phyloP scores from a whole-genome alignment of 2,113 vertebrate genomes.

The Aepyceros melampus region DNA sequence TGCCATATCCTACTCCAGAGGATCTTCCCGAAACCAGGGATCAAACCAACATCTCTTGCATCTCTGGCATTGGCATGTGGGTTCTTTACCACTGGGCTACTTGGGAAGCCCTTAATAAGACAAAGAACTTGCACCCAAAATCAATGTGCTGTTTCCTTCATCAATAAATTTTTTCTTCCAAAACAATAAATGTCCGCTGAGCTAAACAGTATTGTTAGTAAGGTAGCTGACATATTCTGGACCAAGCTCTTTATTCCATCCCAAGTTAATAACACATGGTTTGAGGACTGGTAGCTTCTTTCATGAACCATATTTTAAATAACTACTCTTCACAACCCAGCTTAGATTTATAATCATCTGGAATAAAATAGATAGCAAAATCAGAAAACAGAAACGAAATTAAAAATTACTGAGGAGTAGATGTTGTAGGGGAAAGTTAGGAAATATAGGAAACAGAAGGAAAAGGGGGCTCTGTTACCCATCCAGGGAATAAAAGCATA shows the following conservation, averaged over 20 bases:
- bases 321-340: background rate
- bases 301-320: background rate
- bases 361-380: background rate
- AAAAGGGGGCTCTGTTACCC: background rate
- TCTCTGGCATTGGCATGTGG: rapidly evolving
- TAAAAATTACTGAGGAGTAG: background rate
- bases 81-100: background rate
- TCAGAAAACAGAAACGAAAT: background rate
- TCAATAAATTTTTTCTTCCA: background rate
- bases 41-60: background rate
- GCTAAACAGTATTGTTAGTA: background rate
- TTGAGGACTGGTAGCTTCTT: background rate
- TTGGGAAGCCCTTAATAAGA: background rate
- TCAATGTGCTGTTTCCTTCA: background rate
- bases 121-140: background rate
- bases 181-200: background rate
- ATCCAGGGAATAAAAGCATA: background rate
- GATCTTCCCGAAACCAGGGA: background rate
- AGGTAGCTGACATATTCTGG: background rate
- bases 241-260: background rate
- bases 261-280: background rate
- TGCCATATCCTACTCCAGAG: background rate
- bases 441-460: background rate
- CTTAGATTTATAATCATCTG: background rate
- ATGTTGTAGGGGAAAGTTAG: background rate